These are phyloP conservation scores for Engystomops pustulosus DNA, from an alignment of 2,113 vertebrate species.

Conservation along the genomic window DNA sequence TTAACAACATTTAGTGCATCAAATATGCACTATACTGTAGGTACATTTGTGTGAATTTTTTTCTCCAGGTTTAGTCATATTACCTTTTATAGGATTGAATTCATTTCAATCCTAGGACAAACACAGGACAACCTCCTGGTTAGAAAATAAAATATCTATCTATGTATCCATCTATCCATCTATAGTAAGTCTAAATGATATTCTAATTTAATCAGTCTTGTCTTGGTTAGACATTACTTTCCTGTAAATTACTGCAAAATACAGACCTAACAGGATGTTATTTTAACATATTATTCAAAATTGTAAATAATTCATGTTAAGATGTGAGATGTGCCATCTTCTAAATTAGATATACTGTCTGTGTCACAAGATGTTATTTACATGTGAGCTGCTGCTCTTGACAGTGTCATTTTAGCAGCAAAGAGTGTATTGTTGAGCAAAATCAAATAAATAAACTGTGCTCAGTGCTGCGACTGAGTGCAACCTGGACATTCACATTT, in stretches of 20 bases:
- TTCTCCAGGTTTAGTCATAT: too few relatives aligned
- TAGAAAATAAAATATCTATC: too few relatives aligned
- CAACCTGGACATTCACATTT: conserved; percentile 58
- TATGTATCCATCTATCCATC: background rate
- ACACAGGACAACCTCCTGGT: too few relatives aligned
- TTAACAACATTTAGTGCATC: too few relatives aligned
- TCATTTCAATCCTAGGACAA: too few relatives aligned
- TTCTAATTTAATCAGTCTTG: background rate
- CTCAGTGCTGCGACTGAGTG: conserved; percentile 18
- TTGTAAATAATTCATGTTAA: conserved; percentile 50
- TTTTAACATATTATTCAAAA: background rate
- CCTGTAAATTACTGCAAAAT: conserved; percentile 4
- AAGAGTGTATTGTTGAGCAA: conserved; percentile 25
- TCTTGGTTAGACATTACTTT: background rate
- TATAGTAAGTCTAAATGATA: background rate
- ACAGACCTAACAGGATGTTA: background rate
- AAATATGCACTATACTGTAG: too few relatives aligned
- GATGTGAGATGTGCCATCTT: conserved; percentile 27
- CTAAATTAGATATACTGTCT: conserved; percentile 43
- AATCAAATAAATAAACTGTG: conserved; percentile 57
- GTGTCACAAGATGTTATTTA: conserved; percentile 52
- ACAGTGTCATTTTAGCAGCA: conserved; percentile 42
- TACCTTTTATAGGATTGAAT: too few relatives aligned
- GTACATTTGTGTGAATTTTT: too few relatives aligned
- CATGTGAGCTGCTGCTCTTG: conserved; percentile 30